Percentiles rank a stretch among this genome's conserved stretches.
Conservation (phyloP, 1,140 invertebrate genomes). For the Brachionus asplanchnoidis region DNA sequence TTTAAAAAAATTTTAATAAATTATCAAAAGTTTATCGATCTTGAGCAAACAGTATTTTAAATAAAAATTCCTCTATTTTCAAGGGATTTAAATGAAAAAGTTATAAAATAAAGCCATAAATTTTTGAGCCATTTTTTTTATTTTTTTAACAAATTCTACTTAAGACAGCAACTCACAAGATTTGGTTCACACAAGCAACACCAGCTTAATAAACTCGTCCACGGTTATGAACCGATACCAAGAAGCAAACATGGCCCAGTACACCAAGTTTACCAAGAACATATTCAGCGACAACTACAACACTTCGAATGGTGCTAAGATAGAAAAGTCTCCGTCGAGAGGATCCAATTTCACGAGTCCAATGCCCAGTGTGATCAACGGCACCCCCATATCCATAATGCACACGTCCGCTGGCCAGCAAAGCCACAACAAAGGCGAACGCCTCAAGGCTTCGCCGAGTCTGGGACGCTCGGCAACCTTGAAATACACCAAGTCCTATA, state of each 20-base stretch:
- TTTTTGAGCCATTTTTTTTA: background rate
- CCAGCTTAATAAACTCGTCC: conserved; percentile 1
- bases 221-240: conserved; percentile 12
- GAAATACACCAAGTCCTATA: conserved; percentile 17
- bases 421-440: background rate
- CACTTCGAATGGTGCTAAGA: background rate
- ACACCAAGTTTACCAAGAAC: conserved; percentile 24
- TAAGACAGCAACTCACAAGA: conserved; percentile 9
- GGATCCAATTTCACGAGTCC: background rate
- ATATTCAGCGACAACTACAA: conserved; percentile 19
- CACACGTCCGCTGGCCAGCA: background rate
- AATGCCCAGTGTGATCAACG: conserved; percentile 14
- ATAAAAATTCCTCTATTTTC: background rate
- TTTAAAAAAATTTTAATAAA: background rate
- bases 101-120: background rate
- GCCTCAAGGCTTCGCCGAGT: background rate
- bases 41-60: background rate
- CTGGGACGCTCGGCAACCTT: conserved; percentile 15
- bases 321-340: background rate
- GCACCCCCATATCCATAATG: background rate
- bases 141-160: background rate
- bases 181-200: background rate
- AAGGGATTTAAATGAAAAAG: background rate
- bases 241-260: conserved; percentile 19
- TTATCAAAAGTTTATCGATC: background rate